These are phyloP conservation scores for Heliconius eleuchia DNA, from an alignment of 1,140 invertebrate species.

Conservation along the genomic window DNA sequence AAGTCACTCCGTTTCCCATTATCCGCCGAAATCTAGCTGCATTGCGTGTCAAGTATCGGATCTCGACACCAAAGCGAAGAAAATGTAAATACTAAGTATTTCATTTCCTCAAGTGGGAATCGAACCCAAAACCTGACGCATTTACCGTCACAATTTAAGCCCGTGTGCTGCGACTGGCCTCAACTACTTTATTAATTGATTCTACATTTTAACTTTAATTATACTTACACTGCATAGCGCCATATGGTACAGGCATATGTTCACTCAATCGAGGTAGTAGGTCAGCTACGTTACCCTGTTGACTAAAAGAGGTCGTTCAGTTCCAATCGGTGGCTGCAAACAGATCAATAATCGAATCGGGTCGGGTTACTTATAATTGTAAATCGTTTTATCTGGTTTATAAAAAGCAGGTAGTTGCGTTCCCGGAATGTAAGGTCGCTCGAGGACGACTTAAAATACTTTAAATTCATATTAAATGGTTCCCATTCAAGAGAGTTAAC, in stretches of 20 bases:
- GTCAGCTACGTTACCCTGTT: conserved; percentile 59
- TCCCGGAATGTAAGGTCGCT: conserved; percentile 61
- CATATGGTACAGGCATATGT: conserved; percentile 45
- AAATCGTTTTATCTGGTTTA: conserved; percentile 55
- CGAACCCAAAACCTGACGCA: too few relatives aligned
- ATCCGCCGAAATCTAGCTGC: too few relatives aligned
- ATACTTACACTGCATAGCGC: conserved; percentile 24
- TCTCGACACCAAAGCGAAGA: too few relatives aligned
- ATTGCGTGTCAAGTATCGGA: too few relatives aligned
- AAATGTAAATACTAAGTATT: too few relatives aligned
- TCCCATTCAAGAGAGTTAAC: conserved; percentile 44
- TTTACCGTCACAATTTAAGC: too few relatives aligned
- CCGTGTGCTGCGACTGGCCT: too few relatives aligned
- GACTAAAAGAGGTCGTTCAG: conserved; percentile 53
- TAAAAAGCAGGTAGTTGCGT: conserved; percentile 74
- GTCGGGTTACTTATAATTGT: conserved; percentile 62
- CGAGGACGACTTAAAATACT: conserved; percentile 50
- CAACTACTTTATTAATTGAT: not conserved
- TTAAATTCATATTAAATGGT: conserved; percentile 55
- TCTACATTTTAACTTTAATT: conserved; percentile 1
- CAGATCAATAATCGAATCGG: conserved; percentile 62
- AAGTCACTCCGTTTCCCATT: too few relatives aligned
- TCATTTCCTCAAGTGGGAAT: too few relatives aligned
- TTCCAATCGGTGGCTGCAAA: conserved; percentile 41
- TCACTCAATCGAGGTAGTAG: conserved; percentile 42